Evolutionary conservation across 2,113 vertebrate species (phyloP), one percentile per base, ranked within the genome.

Genomic region (Ariopsis seemanni): DNA sequence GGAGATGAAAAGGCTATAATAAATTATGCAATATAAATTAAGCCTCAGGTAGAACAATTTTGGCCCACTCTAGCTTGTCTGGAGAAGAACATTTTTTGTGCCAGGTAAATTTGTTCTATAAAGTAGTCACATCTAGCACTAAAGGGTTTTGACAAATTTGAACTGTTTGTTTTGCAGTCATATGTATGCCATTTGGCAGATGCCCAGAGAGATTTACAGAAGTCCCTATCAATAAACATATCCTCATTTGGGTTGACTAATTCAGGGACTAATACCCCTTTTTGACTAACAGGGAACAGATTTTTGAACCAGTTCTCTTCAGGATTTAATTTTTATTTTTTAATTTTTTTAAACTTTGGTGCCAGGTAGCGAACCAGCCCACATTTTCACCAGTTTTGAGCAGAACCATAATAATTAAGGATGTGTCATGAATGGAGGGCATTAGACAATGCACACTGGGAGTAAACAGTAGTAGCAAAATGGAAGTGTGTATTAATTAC

Each of bases 11-110:
- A 74, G 77, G n/a, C 22, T n/a, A 53, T 52, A 77, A 58, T 83
- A 65, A 58, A 10, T 74, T 83, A 89, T 79, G 80, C 62, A 78
- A 50, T 83, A 53, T 86, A 72, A 75, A 72, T 87, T 48, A 82
- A 50, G 30, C 34, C 53, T 57, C n/a, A 30, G 25, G 14, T 53
- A 80, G 53, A 48, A 74, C 30, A 74, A 48, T 80, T 30, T 8
- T 30, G n/a, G 53, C 5, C 50, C 15, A 58, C 53, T 57, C n/a
- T n/a, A 80, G 53, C 77, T 78, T 77, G 48, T 58, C 58, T 83
- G 12, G 2, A 63, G 34, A 20, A 74, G 7, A 48, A 74, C 1
- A 4, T 1, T 48, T 67, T 42, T 74, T 74, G 17, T 74, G 34
- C 34, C 71, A 10, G 34, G 2, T 74, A 42, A 72, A 48, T 74